Base-by-base conservation (phyloP, 2,797 vertebrate species). In the Fistularia tabacaria region DNA sequence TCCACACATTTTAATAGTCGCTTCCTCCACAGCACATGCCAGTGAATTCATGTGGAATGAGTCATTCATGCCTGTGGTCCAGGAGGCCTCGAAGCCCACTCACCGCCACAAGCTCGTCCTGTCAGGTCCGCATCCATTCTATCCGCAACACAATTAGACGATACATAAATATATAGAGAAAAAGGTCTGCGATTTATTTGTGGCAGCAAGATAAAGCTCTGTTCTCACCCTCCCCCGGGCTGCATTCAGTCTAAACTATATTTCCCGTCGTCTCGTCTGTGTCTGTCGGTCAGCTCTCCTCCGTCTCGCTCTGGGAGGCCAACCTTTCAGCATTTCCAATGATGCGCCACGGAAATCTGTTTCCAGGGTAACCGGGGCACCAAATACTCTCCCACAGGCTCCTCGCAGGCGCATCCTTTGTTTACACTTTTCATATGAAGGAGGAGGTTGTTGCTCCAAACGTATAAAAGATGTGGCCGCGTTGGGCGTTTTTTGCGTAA, bases 351-450 rank as follows among this genome's bases (percentile, higher is more conserved):
- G 61, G 78, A 88, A 90, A 88, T 83, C 88, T 87, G 91, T 92
- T 92, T 92, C 91, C 90, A 91, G 84, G 91, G 89, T 86, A 92
- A 92, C 91, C 73, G 40, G 84, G 79, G 86, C 80, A 87, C 85
- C 88, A 82, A 84, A 88, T 89, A 80, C 72, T 87, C 85, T 80
- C 82, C 83, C 79, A 69, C 79, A 55, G 76, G 84, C 79, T 77
- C 81, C 64, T 87, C 37, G 65, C 77, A 71, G 71, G 69, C 73
- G 82, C 73, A 64, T 68, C 80, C 69, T 86, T 89, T 89, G 87
- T 89, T 89, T 84, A 85, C 73, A 88, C 69, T 80, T 77, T 80
- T 80, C 56, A 78, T 75, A 81, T 85, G 57, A 57, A 59, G 47
- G 66, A 78, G 71, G 64, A 73, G 69, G 57, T 57, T 54, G 59